These are phyloP conservation scores for Pinna nobilis DNA, from an alignment of 1,140 invertebrate species.

Conservation along the genomic window DNA sequence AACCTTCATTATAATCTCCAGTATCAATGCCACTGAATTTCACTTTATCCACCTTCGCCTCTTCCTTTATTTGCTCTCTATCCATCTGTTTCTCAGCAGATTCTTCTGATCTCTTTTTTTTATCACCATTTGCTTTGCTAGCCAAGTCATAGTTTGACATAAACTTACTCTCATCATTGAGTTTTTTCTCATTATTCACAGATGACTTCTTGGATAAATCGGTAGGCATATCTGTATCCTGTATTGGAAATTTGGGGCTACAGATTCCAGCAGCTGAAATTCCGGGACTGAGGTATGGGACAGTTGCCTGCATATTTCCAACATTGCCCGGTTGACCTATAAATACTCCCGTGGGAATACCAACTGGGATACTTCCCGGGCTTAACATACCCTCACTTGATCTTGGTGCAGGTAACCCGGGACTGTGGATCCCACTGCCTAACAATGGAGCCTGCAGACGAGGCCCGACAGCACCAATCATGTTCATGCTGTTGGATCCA, in stretches of 20 bases:
- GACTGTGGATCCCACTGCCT: conserved; percentile 1
- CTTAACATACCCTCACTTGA: no score
- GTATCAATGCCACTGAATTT: conserved; percentile 22
- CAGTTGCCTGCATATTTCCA: no score
- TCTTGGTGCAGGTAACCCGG: background rate
- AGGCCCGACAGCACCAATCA: background rate
- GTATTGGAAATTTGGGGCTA: no score
- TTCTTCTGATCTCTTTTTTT: background rate
- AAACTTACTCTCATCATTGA: background rate
- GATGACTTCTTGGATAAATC: conserved; percentile 2
- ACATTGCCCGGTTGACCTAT: no score
- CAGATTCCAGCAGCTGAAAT: no score
- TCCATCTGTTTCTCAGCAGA: conserved; percentile 1
- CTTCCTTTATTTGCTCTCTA: background rate
- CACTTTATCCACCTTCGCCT: background rate
- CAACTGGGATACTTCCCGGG: no score
- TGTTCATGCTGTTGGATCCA: background rate
- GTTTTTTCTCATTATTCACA: background rate
- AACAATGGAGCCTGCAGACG: background rate
- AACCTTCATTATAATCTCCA: conserved; percentile 38
- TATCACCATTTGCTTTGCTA: background rate
- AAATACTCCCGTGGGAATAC: no score
- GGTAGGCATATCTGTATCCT: no score
- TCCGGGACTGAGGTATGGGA: no score
- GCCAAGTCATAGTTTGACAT: background rate